phyloP scores from a whole-genome alignment of 2,113 vertebrate species.

The Lutjanus erythropterus region DNA sequence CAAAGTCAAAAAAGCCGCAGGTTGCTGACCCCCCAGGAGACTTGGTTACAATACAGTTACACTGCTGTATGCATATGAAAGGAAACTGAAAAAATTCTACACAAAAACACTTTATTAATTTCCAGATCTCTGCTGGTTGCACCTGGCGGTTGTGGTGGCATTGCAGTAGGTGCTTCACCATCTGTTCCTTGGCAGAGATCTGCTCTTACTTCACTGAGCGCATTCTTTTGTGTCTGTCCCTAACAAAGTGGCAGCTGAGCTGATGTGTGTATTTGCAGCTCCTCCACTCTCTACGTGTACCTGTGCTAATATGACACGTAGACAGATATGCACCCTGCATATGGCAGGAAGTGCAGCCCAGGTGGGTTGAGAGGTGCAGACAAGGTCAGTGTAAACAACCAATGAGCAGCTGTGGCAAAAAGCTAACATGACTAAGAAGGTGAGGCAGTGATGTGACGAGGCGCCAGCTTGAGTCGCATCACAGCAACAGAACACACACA shows the following conservation, averaged over 20 bases:
- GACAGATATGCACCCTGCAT: conserved; percentile 10
- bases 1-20: too few species aligned
- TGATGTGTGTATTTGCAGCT: background rate
- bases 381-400: conserved; percentile 54
- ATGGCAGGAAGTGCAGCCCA: conserved; percentile 32
- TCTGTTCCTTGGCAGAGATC: too few species aligned
- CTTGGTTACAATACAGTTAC: too few species aligned
- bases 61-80: too few species aligned
- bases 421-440: conserved; percentile 40
- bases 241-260: background rate
- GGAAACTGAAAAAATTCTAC: too few species aligned
- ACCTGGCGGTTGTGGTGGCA: too few species aligned
- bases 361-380: conserved; percentile 23
- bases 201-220: too few species aligned
- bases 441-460: conserved; percentile 21
- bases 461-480: conserved; percentile 1
- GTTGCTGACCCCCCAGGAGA: too few species aligned
- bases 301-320: background rate
- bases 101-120: too few species aligned
- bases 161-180: too few species aligned
- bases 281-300: too few species aligned
- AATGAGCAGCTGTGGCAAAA: conserved; percentile 55
- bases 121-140: too few species aligned
- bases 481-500: background rate
- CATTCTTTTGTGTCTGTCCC: background rate